These are phyloP conservation scores for sheep (Ovis aries) DNA, from an alignment of 2,113 vertebrate species.

Conservation along the genomic window DNA sequence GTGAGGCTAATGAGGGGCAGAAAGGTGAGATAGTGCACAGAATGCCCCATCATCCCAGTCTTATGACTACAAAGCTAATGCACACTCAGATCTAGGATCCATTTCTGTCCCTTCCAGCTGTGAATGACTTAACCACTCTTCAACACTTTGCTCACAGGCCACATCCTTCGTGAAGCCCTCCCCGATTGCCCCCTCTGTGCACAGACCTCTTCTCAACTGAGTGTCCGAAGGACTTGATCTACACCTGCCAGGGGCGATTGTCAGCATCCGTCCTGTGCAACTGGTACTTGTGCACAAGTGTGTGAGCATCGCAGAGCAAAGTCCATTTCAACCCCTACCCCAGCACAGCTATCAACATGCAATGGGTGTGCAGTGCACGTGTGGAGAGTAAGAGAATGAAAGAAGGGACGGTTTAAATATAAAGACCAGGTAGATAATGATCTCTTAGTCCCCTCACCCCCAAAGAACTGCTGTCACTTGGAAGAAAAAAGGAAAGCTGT, in stretches of 20 bases:
- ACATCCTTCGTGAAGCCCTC: neutral
- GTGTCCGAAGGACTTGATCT: neutral
- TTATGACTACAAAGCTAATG: too few relatives aligned
- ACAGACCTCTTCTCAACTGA: neutral
- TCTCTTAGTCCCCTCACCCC: too few relatives aligned
- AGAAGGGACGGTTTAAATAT: neutral
- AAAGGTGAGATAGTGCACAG: rapidly evolving
- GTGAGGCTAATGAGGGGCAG: neutral
- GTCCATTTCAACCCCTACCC: too few relatives aligned
- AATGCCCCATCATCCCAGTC: neutral
- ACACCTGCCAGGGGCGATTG: rapidly evolving
- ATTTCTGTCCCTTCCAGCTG: neutral
- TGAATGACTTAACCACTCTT: neutral
- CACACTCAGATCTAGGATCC: neutral
- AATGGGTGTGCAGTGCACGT: rapidly evolving
- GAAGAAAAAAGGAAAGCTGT: neutral
- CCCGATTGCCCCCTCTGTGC: rapidly evolving
- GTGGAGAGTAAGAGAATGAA: rapidly evolving
- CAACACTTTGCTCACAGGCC: too few relatives aligned
- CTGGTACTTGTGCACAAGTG: too few relatives aligned
- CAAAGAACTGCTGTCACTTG: neutral
- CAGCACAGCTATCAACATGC: rapidly evolving
- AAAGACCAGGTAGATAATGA: neutral
- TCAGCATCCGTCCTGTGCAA: neutral
- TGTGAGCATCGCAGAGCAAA: rapidly evolving